Base-by-base conservation (phyloP, 92 coral and sea anemone species). In the Virgularia gustaviana region DNA sequence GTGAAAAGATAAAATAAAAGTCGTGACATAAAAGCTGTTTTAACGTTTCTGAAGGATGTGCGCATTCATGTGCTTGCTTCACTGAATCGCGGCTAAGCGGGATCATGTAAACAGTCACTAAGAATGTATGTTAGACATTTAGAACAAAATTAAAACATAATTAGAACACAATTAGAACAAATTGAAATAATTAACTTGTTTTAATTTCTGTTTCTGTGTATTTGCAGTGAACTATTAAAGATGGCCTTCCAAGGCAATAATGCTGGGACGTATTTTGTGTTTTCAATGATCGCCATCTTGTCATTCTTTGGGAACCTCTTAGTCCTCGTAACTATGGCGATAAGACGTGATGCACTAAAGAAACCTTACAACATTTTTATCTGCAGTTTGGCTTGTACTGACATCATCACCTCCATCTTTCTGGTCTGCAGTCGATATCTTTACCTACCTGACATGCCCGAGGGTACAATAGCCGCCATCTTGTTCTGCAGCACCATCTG, bases 231-330 rank as follows among this genome's bases (percentile, higher is more conserved):
- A 6, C 9, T n/a, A 16, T 1, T 53, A 19, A 19, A 16, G 44
- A 68, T 68, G 75, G 45, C 44, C 35, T 38, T 68, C 8, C 75
- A 68, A 68, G 75, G 75, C 25, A 68, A 68, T 49, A 68, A 68
- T 49, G 60, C 75, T 0, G 61, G 44, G 2, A 68, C 75, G 7
- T 68, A 68, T 15, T 68, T 68, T 22, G 75, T 47, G n/a, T 68
- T 68, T 61, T 68, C 75, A 2, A 49, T 68, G 75, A 68, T 68
- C 32, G 75, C 36, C n/a, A 49, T 68, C 25, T 33, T 68, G 28
- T 68, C 75, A 29, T 49, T 68, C 55, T 55, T 68, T 19, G 75
- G 75, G 24, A 68, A 68, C 75, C n/a, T 49, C 32, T 35, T 51
- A 33, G 75, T 68, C 6, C 61, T 68, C 36, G 61, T 27, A 31